Evolutionary conservation across 2,888 invertebrate genomes (phyloP), one percentile per base, ranked within the genome.

Genomic region (Drosophila neotestacea): DNA sequence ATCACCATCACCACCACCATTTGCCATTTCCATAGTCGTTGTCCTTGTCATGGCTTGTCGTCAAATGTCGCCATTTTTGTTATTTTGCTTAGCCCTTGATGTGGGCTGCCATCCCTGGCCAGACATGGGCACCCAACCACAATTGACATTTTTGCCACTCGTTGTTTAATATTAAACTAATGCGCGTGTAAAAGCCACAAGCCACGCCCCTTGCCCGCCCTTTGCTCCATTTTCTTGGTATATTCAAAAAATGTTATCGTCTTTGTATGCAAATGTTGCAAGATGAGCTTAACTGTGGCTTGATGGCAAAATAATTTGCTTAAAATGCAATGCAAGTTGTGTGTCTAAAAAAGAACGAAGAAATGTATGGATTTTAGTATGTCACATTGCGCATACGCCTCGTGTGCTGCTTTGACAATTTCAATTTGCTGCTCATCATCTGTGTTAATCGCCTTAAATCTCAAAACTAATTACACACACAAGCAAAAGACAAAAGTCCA

Each of bases 401-500:
- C 34, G 32, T 59, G 55, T 6, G 54, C 55, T 62, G 62, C 56
- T 79, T 70, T 69, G 74, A 65, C 72, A 60, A 84, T 73, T 74
- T 74, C 70, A 67, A 87, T 77, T 86, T 73, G 64, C 63, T 72
- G 55, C 67, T 70, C 77, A 73, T 60, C 73, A 73, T 27, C 55
- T 44, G 64, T 39, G 63, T 32, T 85, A 85, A 88, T 81, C 85
- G 79, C 81, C 79, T 85, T 86, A 88, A 85, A 86, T 81, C 76
- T 78, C 51, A 73, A 84, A 84, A 78, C 86, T 86, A 85, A 85
- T 85, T 85, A 85, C 87, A 76, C 77, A 76, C 77, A 72, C 77
- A 73, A 79, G 69, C 70, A 70, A 74, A 73, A 83, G 75, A 85
- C 75, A 86, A 81, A 82, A 83, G 79, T 68, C 72, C 79, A 69